These are phyloP conservation scores for Apteryx owenii DNA, from an alignment of 2,113 vertebrate species.

Conservation along the genomic window DNA sequence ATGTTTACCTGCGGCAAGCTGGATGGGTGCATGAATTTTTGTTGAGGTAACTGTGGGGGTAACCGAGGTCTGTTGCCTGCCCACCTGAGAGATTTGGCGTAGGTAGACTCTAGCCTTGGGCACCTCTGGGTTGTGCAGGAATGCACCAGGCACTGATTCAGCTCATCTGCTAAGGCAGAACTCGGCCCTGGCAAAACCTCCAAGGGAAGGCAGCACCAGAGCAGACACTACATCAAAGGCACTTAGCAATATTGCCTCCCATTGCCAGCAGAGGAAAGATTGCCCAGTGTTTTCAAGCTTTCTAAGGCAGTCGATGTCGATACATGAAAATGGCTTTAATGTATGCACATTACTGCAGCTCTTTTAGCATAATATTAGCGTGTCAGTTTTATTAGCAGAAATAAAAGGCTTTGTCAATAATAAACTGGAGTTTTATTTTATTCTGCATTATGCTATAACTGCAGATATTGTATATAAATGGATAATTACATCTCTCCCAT, in stretches of 20 bases:
- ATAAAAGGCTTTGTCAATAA: not conserved
- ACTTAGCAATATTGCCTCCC: constrained; percentile 56
- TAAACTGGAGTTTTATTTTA: not conserved
- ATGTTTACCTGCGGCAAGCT: not conserved
- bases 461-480: not conserved
- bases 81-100: fast-evolving
- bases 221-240: not conserved
- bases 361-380: not conserved
- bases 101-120: not conserved
- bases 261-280: constrained; percentile 11
- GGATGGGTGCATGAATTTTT: not conserved
- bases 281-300: constrained; percentile 27
- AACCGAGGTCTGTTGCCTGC: not conserved
- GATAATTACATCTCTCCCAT: not conserved
- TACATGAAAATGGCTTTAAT: not conserved
- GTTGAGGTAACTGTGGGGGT: not conserved
- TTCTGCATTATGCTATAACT: not conserved
- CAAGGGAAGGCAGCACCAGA: not conserved
- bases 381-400: not conserved
- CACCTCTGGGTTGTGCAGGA: not conserved
- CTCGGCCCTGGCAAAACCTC: not conserved
- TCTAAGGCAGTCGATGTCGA: not conserved
- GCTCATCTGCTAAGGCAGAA: not conserved
- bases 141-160: not conserved
- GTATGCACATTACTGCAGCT: constrained; percentile 25